Evolutionary conservation across 1,140 invertebrate species (phyloP).

Genomic region (Aphidius ervi): DNA sequence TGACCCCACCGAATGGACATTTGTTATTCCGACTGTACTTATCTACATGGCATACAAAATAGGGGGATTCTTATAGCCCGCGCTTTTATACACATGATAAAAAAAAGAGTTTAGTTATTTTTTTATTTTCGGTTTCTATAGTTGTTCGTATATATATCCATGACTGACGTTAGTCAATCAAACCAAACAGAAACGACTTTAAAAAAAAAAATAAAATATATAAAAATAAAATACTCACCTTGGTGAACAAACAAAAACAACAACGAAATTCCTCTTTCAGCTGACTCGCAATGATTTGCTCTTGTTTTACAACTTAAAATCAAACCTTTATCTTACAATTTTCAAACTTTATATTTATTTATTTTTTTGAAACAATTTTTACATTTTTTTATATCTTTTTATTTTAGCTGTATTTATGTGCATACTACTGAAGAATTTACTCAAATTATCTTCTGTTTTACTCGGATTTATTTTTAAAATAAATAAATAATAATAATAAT

Average conservation of each 20-base stretch:
- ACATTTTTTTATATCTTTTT: neutral
- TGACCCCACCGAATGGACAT: constrained; percentile 26
- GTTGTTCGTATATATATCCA: constrained; percentile 28
- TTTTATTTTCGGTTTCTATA: constrained; percentile 11
- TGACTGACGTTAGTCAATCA: constrained; percentile 53
- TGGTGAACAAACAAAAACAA: constrained; percentile 28
- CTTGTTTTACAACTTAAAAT: constrained; percentile 6
- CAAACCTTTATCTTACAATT: neutral
- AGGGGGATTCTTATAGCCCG: constrained; percentile 28
- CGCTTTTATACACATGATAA: constrained; percentile 1
- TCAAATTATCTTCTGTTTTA: too few relatives aligned
- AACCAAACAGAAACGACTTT: constrained; percentile 26
- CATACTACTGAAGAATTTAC: too few relatives aligned
- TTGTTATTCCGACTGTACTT: constrained; percentile 46
- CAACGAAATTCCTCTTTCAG: too few relatives aligned
- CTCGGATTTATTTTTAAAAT: too few relatives aligned
- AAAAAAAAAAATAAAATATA: neutral
- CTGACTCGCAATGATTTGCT: neutral
- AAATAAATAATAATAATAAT: too few relatives aligned
- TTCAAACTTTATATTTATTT: neutral
- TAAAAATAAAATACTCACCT: constrained; percentile 48
- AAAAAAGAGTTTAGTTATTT: neutral
- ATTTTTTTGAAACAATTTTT: neutral
- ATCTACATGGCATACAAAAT: constrained; percentile 52
- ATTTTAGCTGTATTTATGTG: too few relatives aligned